Conservation (phyloP, 35 echinoderm and acorn worm genomes). For the Nesometra sesokonis region DNA sequence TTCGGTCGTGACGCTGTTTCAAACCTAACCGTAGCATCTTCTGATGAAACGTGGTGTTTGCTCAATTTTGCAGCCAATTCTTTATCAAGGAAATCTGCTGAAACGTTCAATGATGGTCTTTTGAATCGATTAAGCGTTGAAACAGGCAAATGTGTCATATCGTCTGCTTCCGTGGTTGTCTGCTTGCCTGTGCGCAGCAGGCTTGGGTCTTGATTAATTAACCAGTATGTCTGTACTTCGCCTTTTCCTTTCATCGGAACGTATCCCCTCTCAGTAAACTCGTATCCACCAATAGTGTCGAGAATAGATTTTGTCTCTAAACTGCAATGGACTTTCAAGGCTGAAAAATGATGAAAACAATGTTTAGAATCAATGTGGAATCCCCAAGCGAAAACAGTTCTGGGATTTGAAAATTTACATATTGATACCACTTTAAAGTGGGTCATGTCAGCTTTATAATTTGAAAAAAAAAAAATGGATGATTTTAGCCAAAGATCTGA, state of each 20-base stretch:
- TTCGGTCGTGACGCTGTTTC: background rate
- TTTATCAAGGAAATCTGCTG: background rate
- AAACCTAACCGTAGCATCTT: background rate
- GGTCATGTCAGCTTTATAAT: no score
- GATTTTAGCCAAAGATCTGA: no score
- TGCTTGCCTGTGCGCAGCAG: background rate
- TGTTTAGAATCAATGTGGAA: background rate
- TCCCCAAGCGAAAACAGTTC: background rate
- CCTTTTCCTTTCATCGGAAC: slow-evolving; percentile 96
- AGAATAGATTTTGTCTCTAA: slow-evolving; percentile 44
- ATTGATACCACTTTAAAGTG: background rate
- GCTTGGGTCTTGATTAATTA: slow-evolving; percentile 34
- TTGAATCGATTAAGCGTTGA: background rate
- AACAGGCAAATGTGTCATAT: background rate
- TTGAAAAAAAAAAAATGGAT: no score
- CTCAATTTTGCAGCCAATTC: background rate
- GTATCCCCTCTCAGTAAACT: slow-evolving; percentile 51
- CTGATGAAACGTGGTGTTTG: background rate
- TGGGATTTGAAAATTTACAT: background rate
- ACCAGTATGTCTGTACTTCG: slow-evolving; percentile 74
- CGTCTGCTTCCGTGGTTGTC: background rate
- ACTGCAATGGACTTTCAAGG: slow-evolving; percentile 91
- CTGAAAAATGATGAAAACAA: slow-evolving; percentile 25
- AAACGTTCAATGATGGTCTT: background rate
- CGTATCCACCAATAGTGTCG: slow-evolving; percentile 59